Percentiles rank a stretch among this genome's conserved stretches.
phyloP scores from a whole-genome alignment of 2,888 invertebrate species.

The Nasonovia ribisnigri region DNA sequence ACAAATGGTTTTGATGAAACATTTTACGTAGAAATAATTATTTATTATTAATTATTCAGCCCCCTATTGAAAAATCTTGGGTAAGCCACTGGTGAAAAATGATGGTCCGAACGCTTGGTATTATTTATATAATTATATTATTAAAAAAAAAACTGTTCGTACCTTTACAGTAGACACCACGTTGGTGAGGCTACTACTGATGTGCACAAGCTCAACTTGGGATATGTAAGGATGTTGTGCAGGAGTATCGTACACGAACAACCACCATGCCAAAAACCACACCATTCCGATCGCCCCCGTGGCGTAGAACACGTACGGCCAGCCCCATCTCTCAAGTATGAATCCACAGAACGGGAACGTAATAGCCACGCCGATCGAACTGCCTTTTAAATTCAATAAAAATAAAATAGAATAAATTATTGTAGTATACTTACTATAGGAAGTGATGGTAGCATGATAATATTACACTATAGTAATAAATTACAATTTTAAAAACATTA shows the following conservation, averaged over 20 bases:
- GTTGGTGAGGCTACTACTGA: constrained; percentile 74
- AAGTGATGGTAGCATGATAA: background rate
- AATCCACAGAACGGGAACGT: constrained; percentile 81
- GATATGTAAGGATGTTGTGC: constrained; percentile 77
- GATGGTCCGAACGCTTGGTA: background rate
- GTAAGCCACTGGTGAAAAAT: no score
- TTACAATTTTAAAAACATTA: background rate
- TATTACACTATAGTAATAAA: no score
- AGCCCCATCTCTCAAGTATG: constrained; percentile 77
- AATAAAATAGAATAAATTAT: background rate
- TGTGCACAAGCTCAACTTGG: constrained; percentile 74
- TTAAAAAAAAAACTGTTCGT: background rate
- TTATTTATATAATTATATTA: background rate
- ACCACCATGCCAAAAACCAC: constrained; percentile 79
- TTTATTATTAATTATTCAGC: no score
- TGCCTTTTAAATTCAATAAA: constrained; percentile 73
- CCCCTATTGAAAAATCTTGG: no score
- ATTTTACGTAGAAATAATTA: no score
- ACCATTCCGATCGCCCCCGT: constrained; percentile 75
- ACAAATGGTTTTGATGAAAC: no score
- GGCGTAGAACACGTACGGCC: constrained; percentile 81
- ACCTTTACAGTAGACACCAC: constrained; percentile 46
- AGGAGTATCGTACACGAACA: constrained; percentile 78
- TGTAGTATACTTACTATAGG: background rate
- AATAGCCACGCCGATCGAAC: constrained; percentile 78